Evolutionary conservation across 2,113 vertebrate genomes (phyloP), one percentile per base, ranked within the genome.

Genomic region (Scomber scombrus): DNA sequence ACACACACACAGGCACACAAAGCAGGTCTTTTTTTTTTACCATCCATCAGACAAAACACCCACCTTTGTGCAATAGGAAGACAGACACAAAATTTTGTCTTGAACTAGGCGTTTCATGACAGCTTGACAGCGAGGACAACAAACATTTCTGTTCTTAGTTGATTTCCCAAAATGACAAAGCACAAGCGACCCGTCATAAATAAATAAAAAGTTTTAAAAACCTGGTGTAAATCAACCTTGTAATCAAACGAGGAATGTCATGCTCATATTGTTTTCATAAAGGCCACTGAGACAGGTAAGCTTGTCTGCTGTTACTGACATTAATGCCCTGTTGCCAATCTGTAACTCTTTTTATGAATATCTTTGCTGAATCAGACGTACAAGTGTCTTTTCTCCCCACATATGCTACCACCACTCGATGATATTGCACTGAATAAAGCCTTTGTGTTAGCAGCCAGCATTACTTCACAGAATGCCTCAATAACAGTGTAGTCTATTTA

Each of bases 51-150:
- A 96, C 94, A 93, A 74, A 85, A 93, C 95, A 96, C 94, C 94
- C 92, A 95, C 89, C 92, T 91, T 94, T 96, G 97, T 96, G 97
- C 96, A 95, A 94, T 89, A 93, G 89, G 95, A 96, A 97, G 97
- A 97, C 95, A 96, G 92, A 95, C 96, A 96, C 95, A 94, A 92
- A 94, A 95, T 94, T 95, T 95, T 78, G 75, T 89, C 88, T 94
- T 68, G 85, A 94, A 96, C 94, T 94, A 95, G 96, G 94, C 93
- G 88, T 95, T 94, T 95, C 95, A 95, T 95, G 96, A 95, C 93
- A 95, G 81, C 87, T 68, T 83, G 81, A 88, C 82, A 85, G 62
- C 47, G 29, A 73, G 65, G 74, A 88, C 65, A 18, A 69, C 60
- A 66, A 55, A 86, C 70, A 78, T 19, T 13, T 76, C 64, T 16